Base-by-base conservation (phyloP, 1,140 invertebrate genomes). In the Lordiphosa mommai region DNA sequence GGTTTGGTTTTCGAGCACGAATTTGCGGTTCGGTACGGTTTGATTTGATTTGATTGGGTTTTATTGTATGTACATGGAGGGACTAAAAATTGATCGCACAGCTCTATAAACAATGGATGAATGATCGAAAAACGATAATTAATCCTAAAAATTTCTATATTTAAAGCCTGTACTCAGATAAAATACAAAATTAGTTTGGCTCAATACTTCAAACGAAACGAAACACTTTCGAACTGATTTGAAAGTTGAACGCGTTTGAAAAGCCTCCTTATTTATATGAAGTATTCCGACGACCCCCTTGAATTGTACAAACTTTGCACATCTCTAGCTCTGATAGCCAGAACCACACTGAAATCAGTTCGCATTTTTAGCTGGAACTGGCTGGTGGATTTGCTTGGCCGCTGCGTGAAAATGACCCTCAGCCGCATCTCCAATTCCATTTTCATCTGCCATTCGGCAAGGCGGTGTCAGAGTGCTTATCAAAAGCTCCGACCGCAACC, bases 351-450 rank as follows among this genome's bases (percentile, higher is more conserved):
- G 10, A 30, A 47, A 32, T 72, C 55, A 56, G 30, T 43, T 56
- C 41, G 55, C 61, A 40, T 57, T 72, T 72, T 84, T 84, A 59
- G 30, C 53, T 84, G 56, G 77, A 84, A 84, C 65, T 61, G 55
- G 38, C 53, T 53, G 48, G 51, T 34, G 36, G 47, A 47, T 50
- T 60, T 57, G 65, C n/a, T 37, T 10, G 16, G 29, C 23, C 65
- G 65, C 67, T 38, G 68, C 50, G 65, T 70, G 65, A 68, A 68
- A 60, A 68, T 68, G 47, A 67, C 56, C 64, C 65, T 60, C 49
- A 51, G 17, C 36, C 12, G 17, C 47, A 36, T 16, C 16, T 50
- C 32, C 32, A 16, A 10, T 50, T 23, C 27, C 43, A 36, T 40
- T 56, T 23, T 12, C 27, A 32, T 13, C 27, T 20, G 38, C 36